Conservation (phyloP, 2,113 vertebrate genomes). For the Siniperca knerii region DNA sequence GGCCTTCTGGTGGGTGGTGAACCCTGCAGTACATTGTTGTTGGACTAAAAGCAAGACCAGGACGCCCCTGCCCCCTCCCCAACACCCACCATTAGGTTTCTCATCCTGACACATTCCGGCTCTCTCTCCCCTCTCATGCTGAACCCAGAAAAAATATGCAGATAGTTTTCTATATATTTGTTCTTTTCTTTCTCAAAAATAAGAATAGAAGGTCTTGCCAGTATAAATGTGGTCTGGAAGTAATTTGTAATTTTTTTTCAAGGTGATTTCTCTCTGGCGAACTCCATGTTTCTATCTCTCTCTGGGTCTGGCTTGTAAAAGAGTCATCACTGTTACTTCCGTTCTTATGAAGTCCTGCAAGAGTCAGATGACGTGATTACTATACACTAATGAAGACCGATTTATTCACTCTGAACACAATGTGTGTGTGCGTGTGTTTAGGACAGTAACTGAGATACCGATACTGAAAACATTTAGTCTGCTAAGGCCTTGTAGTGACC, state of each 20-base stretch:
- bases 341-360: neutral
- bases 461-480: neutral
- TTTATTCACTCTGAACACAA: constrained; percentile 1
- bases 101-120: constrained; percentile 3
- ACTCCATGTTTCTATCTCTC: constrained; percentile 5
- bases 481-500: neutral
- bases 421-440: neutral
- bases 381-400: neutral
- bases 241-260: constrained; percentile 43
- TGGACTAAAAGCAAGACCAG: constrained; percentile 39
- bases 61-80: neutral
- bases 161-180: constrained; percentile 33
- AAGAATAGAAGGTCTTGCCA: constrained; percentile 11
- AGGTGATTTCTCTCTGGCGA: constrained; percentile 33
- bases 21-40: constrained; percentile 42
- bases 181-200: constrained; percentile 44
- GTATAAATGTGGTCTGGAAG: constrained; percentile 50
- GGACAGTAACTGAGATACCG: neutral
- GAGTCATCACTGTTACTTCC: constrained; percentile 11
- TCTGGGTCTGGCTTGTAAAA: neutral
- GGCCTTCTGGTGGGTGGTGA: constrained; percentile 5
- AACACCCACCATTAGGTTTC: constrained; percentile 23
- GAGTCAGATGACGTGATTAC: constrained; percentile 24
- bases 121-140: constrained; percentile 15
- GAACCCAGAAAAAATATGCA: constrained; percentile 31